Base-by-base conservation (phyloP, 2,113 vertebrate species). In the Gambusia affinis region DNA sequence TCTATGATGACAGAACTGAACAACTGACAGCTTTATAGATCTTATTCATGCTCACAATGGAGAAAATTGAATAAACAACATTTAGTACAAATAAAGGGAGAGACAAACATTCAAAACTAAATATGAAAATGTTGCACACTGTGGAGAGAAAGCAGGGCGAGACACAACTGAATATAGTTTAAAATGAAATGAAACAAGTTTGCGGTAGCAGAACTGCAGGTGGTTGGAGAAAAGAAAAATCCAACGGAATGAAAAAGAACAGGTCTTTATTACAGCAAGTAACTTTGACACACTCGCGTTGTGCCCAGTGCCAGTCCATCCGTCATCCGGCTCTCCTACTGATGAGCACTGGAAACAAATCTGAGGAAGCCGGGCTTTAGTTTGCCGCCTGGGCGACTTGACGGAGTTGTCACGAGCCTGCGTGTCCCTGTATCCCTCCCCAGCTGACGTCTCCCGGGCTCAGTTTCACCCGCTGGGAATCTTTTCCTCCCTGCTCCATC, bases 241-340 rank as follows among this genome's bases (percentile, higher is more conserved):
- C 27, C 27, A 76, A 66, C 51, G 62, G 76, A 75, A 65, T 70
- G 35, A 72, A 82, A 85, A 76, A 73, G 78, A 85, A 81, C 76
- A 74, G 87, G 84, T 91, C 79, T 91, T 92, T 90, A 91, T 91
- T 88, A 84, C 82, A 77, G 80, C 73, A 79, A 91, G 89, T 91
- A 89, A 92, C 82, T 91, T 39, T 92, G 91, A 93, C 91, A 92
- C 72, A 73, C 87, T 85, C 64, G 67, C 71, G 70, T 86, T 78
- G 88, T 61, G 70, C 90, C 85, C 92, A 89, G 89, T 79, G 88
- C 91, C 88, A 89, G 87, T 93, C 92, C 91, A 92, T 93, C 94
- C 91, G 81, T 93, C 90, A 91, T 88, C 82, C 82, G 37, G 82
- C 82, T 87, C 87, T 91, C 89, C 91, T 77, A 85, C 92, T 89